Evolutionary conservation across 2,888 invertebrate genomes (phyloP), one percentile per base, ranked within the genome.

Genomic region (Saturnia japonica): DNA sequence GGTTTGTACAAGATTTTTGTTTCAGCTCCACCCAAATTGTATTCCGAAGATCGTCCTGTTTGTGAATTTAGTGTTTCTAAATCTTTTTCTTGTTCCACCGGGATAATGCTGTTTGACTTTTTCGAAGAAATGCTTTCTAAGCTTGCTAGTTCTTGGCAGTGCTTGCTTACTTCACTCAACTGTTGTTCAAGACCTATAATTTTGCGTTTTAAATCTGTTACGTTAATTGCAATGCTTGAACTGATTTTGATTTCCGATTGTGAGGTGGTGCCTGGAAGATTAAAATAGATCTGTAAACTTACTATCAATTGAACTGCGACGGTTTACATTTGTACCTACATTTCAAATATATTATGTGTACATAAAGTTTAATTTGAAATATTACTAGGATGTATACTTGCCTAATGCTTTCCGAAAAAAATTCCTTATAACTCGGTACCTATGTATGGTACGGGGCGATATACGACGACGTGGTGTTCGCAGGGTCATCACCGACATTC

Each of bases 381-480:
- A 14, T 57, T 57, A 57, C 16, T 16, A 22, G 4, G 42, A 72
- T 25, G 43, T 22, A n/a, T 68, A 71, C 69, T 81, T 80, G 91
- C 93, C 90, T 75, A 91, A 73, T 66, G 91, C 87, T 76, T 87
- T 85, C 70, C 85, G 84, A 70, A 93, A 83, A 75, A 93, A 93
- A 67, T 88, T 84, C 71, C 88, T 86, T 71, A 93, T 89, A 62
- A 89, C 88, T 40, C 87, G 85, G 76, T 86, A 93, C 73, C 86
- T 88, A 70, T 84, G 87, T 77, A 84, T 89, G 74, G 93, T 88
- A 66, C 90, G 89, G 62, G 92, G 91, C 62, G 93, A 93, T 73
- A 92, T 90, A 62, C 91, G 90, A 68, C 93, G 93, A 43, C 90
- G 89, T 34, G 91, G 89, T 34, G 90, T 89, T 68, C 88, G 88